Percentiles rank a stretch among this genome's conserved stretches.
Conservation (phyloP, 2,797 vertebrate genomes). For the Hemibagrus guttatus region DNA sequence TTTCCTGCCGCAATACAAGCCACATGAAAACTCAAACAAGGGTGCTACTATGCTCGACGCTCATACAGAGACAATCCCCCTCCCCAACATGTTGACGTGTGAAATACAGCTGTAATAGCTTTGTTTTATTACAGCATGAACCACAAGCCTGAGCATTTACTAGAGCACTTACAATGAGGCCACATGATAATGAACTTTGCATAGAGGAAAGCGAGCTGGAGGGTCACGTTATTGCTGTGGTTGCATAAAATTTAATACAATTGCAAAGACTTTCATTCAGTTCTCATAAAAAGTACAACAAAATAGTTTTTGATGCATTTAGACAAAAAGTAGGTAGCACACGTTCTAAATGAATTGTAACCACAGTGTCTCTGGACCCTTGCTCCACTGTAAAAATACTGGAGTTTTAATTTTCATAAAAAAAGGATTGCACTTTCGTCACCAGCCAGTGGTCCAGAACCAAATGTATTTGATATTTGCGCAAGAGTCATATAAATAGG, state of each 20-base stretch:
- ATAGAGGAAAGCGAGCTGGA: neutral
- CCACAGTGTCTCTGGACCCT: neutral
- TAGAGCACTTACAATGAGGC: conserved; percentile 28
- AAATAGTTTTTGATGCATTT: neutral
- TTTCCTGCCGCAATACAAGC: conserved; percentile 75
- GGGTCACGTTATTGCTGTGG: neutral
- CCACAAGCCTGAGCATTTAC: conserved; percentile 32
- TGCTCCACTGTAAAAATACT: neutral
- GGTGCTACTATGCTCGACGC: conserved; percentile 52
- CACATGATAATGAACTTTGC: conserved; percentile 34
- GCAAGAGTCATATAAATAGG: neutral
- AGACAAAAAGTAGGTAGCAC: neutral
- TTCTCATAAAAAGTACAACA: neutral
- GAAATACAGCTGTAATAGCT: conserved; percentile 45
- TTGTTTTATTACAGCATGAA: conserved; percentile 55
- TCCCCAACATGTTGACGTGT: conserved; percentile 43
- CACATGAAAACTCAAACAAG: conserved; percentile 54
- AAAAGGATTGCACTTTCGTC: neutral
- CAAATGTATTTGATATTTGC: neutral
- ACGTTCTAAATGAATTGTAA: neutral
- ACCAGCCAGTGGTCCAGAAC: neutral
- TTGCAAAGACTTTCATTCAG: neutral
- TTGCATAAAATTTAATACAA: neutral
- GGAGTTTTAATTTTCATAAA: neutral
- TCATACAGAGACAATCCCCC: conserved; percentile 48